A percentile compares a stretch with the other conserved stretches of the same genome.
Conservation (phyloP, 1,140 invertebrate genomes). For the Eriosoma lanigerum region DNA sequence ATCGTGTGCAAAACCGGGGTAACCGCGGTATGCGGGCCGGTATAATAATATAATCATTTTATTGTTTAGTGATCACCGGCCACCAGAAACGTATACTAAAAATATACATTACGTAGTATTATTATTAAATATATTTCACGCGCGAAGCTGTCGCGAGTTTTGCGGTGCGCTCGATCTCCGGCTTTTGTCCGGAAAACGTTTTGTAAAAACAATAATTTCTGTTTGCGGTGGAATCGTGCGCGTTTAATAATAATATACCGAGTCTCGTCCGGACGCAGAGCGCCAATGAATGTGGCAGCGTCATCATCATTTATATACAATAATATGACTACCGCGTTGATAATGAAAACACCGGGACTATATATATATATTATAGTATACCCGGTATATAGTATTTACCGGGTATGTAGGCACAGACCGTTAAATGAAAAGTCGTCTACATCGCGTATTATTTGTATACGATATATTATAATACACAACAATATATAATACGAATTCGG, state of each 20-base stretch:
- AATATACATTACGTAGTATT: neutral
- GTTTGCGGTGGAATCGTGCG: neutral
- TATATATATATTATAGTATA: no score
- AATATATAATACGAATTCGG: constrained; percentile 11
- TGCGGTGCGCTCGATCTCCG: neutral
- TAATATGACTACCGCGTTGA: neutral
- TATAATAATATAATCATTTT: neutral
- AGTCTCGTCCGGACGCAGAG: neutral
- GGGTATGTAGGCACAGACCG: neutral
- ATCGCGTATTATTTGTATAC: neutral
- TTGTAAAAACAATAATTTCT: constrained; percentile 10
- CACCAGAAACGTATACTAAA: neutral
- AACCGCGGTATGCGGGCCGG: neutral
- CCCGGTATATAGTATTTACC: no score
- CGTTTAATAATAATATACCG: constrained; percentile 9
- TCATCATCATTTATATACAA: neutral
- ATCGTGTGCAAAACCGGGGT: constrained; percentile 12
- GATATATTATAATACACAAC: constrained; percentile 15
- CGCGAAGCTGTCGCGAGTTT: neutral
- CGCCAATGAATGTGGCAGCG: constrained; percentile 16
- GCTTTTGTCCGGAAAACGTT: constrained; percentile 9
- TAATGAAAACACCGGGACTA: constrained; percentile 13
- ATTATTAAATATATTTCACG: neutral
- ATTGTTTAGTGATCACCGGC: constrained; percentile 1
- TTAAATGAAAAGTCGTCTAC: neutral